Base-by-base conservation (phyloP, 2,888 invertebrate genomes). In the Catocala nupta region DNA sequence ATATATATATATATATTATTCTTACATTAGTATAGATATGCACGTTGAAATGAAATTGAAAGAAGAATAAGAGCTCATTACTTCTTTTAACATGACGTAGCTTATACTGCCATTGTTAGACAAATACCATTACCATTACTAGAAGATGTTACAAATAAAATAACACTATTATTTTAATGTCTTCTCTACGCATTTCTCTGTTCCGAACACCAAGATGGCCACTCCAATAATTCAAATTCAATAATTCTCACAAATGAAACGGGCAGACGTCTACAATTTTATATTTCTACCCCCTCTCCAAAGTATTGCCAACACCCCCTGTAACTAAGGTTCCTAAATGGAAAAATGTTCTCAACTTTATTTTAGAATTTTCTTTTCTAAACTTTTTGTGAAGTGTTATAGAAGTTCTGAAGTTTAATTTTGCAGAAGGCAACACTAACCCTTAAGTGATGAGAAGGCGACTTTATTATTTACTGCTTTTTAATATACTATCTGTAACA, bases 191-290 rank as follows among this genome's bases (percentile, higher is more conserved):
- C 34, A 7, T 44, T 51, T 44, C 9, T 4, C 52, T 55, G 6
- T 49, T 49, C 68, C 70, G 74, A 13, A 16, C 50, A 79, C 80
- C 77, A 83, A 81, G 86, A 77, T 84, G 82, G 81, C 70, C 70
- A 75, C 79, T 84, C 86, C 90, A 90, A 92, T 91, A 92, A 90
- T 88, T 91, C 90, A 90, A 89, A 92, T 91, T 90, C 91, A 91
- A 91, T 92, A 92, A 90, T 86, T 86, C 73, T 82, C 83, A 82
- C 89, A 89, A 91, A 91, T 87, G 88, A 90, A 91, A 90, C 84
- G 87, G 83, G 85, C 57, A 58, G 52, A 59, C 70, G 57, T 66
- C 66, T 65, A 62, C 70, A 82, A 81, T 85, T 87, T 86, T 84
- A 85, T 87, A 88, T 85, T 86, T 85, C 82, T 70, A 67, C 63